These are phyloP conservation scores for Planococcus citri DNA, from an alignment of 1,140 invertebrate genomes.

Conservation along the genomic window DNA sequence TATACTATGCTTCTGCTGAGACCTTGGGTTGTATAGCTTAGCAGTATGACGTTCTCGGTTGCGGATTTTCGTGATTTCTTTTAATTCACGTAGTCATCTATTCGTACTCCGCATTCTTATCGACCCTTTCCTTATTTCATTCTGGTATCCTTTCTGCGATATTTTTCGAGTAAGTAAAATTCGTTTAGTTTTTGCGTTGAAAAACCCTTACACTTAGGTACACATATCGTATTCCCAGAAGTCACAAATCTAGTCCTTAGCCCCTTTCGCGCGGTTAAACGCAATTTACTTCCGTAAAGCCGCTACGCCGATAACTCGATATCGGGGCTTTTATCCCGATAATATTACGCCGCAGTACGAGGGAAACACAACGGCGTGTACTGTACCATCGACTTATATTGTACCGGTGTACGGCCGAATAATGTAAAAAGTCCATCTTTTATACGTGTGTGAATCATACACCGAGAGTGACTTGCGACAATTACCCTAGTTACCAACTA, in stretches of 20 bases:
- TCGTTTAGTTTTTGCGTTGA: not conserved
- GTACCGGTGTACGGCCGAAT: no score
- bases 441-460: not conserved
- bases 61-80: slow-evolving; percentile 1
- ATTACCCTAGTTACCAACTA: not conserved
- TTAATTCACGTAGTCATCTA: not conserved
- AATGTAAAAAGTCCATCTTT: not conserved
- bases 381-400: not conserved
- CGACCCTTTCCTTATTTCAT: no score
- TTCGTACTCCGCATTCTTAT: no score
- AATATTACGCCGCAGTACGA: no score
- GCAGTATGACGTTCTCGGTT: no score
- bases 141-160: no score
- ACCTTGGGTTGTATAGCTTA: no score
- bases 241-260: no score
- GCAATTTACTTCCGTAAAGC: not conserved
- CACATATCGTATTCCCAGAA: not conserved
- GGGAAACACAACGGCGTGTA: not conserved
- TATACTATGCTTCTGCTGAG: no score
- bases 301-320: not conserved
- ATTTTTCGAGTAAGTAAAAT: no score
- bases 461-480: not conserved
- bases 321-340: not conserved
- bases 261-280: slow-evolving; percentile 1
- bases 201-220: no score